Evolutionary conservation across 2,888 invertebrate species (phyloP).

Genomic region (Xylocampa areola): DNA sequence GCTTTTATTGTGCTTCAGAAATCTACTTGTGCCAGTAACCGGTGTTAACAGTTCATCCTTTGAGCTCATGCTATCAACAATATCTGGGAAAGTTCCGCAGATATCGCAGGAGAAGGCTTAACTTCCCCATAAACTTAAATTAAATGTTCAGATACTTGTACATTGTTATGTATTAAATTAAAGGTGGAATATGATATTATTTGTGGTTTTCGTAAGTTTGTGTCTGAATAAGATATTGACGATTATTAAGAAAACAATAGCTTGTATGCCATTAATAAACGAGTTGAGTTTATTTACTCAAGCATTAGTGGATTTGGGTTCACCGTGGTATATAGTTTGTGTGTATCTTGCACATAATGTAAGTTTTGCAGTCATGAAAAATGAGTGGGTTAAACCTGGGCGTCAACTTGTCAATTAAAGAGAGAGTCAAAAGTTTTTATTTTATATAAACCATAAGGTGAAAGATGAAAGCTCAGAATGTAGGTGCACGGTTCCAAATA

Average conservation of each 20-base stretch:
- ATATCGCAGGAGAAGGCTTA: constrained; percentile 53
- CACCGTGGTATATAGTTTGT: too few species aligned
- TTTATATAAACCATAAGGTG: too few species aligned
- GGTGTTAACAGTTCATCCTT: constrained; percentile 58
- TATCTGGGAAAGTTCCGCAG: constrained; percentile 57
- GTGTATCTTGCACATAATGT: too few species aligned
- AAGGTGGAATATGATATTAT: constrained; percentile 12
- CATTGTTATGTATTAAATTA: constrained; percentile 37
- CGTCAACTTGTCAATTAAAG: too few species aligned
- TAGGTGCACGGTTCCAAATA: too few species aligned
- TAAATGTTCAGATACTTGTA: constrained; percentile 46
- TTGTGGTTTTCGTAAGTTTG: constrained; percentile 1
- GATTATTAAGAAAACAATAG: neutral
- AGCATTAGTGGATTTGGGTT: too few species aligned
- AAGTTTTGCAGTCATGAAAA: too few species aligned
- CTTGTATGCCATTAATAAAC: too few species aligned
- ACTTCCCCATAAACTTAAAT: constrained; percentile 63
- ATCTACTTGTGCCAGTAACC: constrained; percentile 65
- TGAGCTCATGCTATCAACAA: constrained; percentile 63
- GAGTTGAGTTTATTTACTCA: too few species aligned
- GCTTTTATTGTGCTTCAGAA: constrained; percentile 64
- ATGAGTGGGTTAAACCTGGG: too few species aligned
- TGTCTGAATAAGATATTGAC: neutral
- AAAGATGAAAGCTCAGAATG: too few species aligned
- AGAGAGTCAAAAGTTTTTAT: too few species aligned